Conservation (phyloP, 1,140 invertebrate genomes). For the Lepidostoma basale region DNA sequence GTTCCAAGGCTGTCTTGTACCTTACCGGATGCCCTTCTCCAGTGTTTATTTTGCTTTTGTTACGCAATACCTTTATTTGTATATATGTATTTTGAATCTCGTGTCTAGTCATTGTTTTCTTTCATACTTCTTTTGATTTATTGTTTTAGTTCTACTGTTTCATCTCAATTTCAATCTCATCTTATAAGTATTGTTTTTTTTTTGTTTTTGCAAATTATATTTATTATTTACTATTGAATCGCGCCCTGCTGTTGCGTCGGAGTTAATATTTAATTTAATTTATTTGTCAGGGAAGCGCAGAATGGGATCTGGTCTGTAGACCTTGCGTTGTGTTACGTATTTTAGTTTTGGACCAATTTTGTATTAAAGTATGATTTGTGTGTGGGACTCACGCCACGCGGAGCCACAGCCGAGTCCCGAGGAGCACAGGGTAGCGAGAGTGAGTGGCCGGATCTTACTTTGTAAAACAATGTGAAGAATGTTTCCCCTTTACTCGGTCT, state of each 20-base stretch:
- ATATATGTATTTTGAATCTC: slow-evolving; percentile 31
- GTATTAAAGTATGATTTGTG: slow-evolving; percentile 12
- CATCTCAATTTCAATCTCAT: slow-evolving; percentile 7
- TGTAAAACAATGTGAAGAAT: slow-evolving; percentile 24
- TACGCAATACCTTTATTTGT: slow-evolving; percentile 4
- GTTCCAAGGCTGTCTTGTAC: no score
- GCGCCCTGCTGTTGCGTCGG: no score
- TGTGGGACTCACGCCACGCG: neutral
- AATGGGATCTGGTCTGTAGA: no score
- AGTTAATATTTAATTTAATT: no score
- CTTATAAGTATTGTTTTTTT: neutral
- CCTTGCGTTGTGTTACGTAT: no score
- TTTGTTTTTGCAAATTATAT: slow-evolving; percentile 10
- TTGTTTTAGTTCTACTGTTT: no score
- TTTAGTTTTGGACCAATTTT: slow-evolving; percentile 27
- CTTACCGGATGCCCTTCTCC: no score
- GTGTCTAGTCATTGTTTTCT: slow-evolving; percentile 31
- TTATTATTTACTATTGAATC: slow-evolving; percentile 8
- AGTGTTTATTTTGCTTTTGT: slow-evolving; percentile 4
- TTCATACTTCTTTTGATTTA: no score
- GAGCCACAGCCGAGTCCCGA: slow-evolving; percentile 16
- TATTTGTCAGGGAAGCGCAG: no score
- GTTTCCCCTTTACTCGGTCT: slow-evolving; percentile 26
- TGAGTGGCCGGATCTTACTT: slow-evolving; percentile 21
- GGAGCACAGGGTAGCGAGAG: slow-evolving; percentile 35